These are phyloP conservation scores for Deroplatys truncata DNA, from an alignment of 2,888 invertebrate species.

Conservation along the genomic window DNA sequence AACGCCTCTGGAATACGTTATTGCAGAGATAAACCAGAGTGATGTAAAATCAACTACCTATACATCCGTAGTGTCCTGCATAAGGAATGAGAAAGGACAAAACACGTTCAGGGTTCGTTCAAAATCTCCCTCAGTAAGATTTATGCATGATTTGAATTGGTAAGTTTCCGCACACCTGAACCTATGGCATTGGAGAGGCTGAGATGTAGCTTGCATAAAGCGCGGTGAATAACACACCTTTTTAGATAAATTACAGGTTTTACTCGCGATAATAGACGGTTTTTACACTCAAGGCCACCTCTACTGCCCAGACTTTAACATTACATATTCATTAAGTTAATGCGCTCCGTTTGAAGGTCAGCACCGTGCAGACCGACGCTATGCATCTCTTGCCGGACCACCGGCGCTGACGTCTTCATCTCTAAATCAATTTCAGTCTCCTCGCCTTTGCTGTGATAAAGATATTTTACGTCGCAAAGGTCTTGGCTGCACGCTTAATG, in stretches of 20 bases:
- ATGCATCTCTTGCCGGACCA: not conserved
- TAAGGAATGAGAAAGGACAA: too few relatives aligned
- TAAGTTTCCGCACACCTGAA: too few relatives aligned
- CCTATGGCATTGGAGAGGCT: not conserved
- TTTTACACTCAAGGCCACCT: not conserved
- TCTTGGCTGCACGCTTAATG: too few relatives aligned
- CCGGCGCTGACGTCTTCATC: not conserved
- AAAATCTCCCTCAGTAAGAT: too few relatives aligned
- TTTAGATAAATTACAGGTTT: not conserved
- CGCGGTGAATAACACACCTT: not conserved
- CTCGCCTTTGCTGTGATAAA: too few relatives aligned
- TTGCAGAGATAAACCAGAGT: too few relatives aligned
- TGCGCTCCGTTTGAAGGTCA: not conserved
- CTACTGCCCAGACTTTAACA: not conserved
- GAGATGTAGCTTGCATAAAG: not conserved
- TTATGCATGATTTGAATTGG: too few relatives aligned
- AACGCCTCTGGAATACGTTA: too few relatives aligned
- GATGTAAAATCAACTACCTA: too few relatives aligned
- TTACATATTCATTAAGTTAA: not conserved
- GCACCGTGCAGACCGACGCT: not conserved
- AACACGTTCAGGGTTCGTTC: too few relatives aligned
- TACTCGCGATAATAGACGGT: not conserved
- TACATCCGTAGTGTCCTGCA: too few relatives aligned
- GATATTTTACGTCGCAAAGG: too few relatives aligned
- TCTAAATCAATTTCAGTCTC: not conserved